Percentiles rank a stretch among this genome's conserved stretches.
Evolutionary conservation across 2,888 invertebrate genomes (phyloP).

Genomic region (Brachycybe producta): DNA sequence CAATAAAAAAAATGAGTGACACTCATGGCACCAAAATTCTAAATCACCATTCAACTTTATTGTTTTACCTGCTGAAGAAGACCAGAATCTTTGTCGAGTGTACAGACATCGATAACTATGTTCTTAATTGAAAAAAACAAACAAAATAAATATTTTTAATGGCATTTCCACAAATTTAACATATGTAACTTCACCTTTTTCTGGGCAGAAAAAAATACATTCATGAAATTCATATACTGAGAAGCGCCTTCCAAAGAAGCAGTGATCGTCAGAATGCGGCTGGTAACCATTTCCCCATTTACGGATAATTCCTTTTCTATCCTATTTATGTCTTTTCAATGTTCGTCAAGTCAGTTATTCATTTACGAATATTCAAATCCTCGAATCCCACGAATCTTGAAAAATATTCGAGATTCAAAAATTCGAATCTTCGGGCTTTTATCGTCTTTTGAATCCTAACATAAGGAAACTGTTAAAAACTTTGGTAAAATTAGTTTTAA

Average conservation of each 20-base stretch:
- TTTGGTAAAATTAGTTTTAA: no score
- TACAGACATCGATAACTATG: constrained; percentile 82
- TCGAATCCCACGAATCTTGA: no score
- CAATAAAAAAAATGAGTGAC: no score
- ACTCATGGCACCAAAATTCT: no score
- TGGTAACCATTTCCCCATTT: constrained; percentile 47
- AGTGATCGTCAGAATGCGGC: constrained; percentile 45
- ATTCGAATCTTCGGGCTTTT: no score
- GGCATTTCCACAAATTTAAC: constrained; percentile 5
- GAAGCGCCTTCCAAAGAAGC: constrained; percentile 82
- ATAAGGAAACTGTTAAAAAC: no score
- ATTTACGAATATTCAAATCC: no score
- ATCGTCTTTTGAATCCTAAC: no score
- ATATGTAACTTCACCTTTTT: constrained; percentile 45
- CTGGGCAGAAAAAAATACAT: constrained; percentile 91
- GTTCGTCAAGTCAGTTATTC: not conserved
- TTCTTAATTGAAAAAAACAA: no score
- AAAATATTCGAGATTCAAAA: no score
- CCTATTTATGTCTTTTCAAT: constrained; percentile 31
- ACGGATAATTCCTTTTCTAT: constrained; percentile 35
- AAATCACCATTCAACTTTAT: no score
- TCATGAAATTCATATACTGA: constrained; percentile 98
- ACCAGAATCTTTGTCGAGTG: constrained; percentile 77
- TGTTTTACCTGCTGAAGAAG: constrained; percentile 69
- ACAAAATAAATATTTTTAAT: no score